phyloP scores from a whole-genome alignment of 2,113 vertebrate genomes.

The Bothrops jararaca region DNA sequence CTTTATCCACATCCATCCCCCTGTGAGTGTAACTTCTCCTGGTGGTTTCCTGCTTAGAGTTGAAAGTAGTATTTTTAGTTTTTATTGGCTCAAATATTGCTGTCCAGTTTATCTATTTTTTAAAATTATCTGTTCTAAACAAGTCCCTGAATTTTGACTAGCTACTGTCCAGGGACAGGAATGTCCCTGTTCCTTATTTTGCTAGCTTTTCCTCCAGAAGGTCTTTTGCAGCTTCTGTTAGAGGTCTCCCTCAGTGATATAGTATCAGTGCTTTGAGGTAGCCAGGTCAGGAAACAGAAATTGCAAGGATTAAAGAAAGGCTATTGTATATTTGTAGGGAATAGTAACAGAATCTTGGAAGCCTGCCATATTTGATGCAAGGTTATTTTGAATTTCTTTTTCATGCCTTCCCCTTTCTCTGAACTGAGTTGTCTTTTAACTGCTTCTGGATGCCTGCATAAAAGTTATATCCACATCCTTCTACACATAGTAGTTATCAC shows the following conservation, averaged over 20 bases:
- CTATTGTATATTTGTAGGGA: not conserved
- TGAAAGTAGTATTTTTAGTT: not conserved
- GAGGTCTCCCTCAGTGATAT: not conserved
- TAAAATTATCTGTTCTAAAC: not conserved
- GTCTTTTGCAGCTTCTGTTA: not conserved
- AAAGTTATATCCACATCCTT: not conserved
- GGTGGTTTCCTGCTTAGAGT: not conserved
- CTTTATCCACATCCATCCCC: not conserved
- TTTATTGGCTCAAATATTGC: not conserved
- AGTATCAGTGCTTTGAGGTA: not conserved
- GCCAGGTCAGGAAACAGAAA: not conserved
- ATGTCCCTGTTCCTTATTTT: not conserved
- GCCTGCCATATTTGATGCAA: not conserved
- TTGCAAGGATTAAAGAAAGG: not conserved
- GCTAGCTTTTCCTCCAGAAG: not conserved
- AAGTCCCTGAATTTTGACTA: not conserved
- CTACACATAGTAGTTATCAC: not conserved
- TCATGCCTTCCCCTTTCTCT: not conserved
- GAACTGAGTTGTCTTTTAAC: not conserved
- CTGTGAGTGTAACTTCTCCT: not conserved
- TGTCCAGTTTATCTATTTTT: not conserved
- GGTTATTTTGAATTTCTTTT: not conserved
- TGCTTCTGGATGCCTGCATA: not conserved
- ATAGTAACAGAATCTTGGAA: not conserved
- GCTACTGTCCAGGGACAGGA: not conserved